A percentile compares a stretch with the other conserved stretches of the same genome.
Evolutionary conservation across 30 jellyfish, hydroid and myxozoan genomes (phyloP).

Genomic region (Catostylus mosaicus): DNA sequence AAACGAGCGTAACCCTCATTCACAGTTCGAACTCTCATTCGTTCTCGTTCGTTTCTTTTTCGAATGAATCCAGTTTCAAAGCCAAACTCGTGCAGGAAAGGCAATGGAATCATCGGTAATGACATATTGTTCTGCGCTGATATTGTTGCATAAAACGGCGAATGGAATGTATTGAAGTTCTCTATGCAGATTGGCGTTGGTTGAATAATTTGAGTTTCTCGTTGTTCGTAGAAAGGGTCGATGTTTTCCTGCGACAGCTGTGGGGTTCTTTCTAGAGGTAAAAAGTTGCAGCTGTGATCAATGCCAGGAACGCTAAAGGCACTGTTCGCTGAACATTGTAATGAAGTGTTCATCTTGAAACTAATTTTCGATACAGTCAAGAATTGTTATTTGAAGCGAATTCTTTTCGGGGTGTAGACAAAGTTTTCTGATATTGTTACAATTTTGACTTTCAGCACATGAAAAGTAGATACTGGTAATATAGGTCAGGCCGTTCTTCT

Average conservation of each 20-base stretch:
- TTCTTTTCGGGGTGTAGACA: no score
- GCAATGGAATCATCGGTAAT: constrained; percentile 65
- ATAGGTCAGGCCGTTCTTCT: no score
- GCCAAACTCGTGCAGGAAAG: constrained; percentile 72
- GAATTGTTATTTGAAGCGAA: no score
- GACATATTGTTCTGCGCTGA: constrained; percentile 46
- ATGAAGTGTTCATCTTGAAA: constrained; percentile 60
- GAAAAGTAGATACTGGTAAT: no score
- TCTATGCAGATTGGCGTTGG: constrained; percentile 66
- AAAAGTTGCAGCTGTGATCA: constrained; percentile 45
- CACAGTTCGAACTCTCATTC: constrained; percentile 95
- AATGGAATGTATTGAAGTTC: constrained; percentile 41
- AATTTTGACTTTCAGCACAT: no score
- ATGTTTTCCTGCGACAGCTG: constrained; percentile 43
- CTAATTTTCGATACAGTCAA: no score
- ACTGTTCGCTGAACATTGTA: constrained; percentile 65
- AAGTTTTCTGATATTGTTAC: no score
- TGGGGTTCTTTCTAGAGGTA: constrained; percentile 38
- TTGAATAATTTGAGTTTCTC: constrained; percentile 49
- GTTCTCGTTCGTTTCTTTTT: constrained; percentile 91
- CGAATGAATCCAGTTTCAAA: constrained; percentile 94
- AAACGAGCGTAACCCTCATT: constrained; percentile 94
- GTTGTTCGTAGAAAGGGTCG: constrained; percentile 66
- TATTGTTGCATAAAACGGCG: constrained; percentile 25
- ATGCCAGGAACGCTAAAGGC: constrained; percentile 50